Conservation (phyloP, 2,888 invertebrate species). For the Agrochola macilenta region DNA sequence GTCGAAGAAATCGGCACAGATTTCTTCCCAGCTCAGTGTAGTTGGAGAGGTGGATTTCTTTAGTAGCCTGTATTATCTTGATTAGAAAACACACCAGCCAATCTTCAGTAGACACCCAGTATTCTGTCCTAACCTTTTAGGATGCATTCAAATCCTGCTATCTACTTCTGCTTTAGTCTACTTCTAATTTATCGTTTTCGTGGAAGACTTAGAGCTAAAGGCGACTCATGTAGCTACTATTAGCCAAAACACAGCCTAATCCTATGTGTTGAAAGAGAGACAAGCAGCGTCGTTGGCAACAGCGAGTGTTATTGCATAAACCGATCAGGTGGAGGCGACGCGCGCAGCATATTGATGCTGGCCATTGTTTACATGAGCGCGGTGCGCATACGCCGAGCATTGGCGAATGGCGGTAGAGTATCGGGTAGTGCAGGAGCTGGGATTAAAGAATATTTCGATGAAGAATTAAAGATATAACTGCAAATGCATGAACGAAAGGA, state of each 20-base stretch:
- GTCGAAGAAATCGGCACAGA: too few relatives aligned
- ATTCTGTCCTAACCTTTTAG: background rate
- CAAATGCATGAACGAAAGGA: background rate
- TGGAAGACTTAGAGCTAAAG: background rate
- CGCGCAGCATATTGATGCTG: constrained; percentile 43
- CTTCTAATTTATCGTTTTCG: background rate
- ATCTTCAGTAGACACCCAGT: background rate
- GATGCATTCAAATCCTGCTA: background rate
- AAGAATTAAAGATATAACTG: background rate
- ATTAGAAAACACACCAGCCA: background rate
- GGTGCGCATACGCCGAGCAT: constrained; percentile 56
- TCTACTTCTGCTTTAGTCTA: too few relatives aligned
- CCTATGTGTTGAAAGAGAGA: constrained; percentile 20
- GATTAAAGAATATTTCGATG: background rate
- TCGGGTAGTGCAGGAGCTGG: constrained; percentile 46
- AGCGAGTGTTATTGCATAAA: constrained; percentile 62
- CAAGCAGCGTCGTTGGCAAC: constrained; percentile 47
- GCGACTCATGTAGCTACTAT: background rate
- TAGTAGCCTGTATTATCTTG: background rate
- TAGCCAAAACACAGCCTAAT: background rate
- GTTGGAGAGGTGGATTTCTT: background rate
- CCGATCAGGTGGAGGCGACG: constrained; percentile 62
- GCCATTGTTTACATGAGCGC: constrained; percentile 59
- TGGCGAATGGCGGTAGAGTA: constrained; percentile 35
- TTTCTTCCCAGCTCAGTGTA: too few relatives aligned